Percentiles rank a stretch among this genome's conserved stretches.
Conservation (phyloP, 2,113 vertebrate genomes). For the Grallaria varia region DNA sequence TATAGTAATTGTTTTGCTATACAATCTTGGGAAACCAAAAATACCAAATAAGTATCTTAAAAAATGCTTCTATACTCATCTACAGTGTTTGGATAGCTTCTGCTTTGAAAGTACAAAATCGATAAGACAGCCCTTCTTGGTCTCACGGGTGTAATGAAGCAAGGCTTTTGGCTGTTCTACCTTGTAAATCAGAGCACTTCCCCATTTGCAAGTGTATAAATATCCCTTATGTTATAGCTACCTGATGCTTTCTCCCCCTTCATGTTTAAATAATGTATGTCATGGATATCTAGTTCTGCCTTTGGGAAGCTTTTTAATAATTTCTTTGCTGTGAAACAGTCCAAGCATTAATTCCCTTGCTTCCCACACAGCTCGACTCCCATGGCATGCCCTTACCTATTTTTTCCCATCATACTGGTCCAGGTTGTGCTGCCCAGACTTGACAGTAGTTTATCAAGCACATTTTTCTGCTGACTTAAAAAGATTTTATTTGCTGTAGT, state of each 20-base stretch:
- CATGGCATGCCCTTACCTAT: background rate
- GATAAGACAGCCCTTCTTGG: background rate
- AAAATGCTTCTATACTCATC: background rate
- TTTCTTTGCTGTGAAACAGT: background rate
- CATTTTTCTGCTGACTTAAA: background rate
- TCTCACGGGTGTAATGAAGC: background rate
- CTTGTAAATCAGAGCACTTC: background rate
- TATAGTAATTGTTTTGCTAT: background rate
- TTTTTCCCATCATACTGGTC: background rate
- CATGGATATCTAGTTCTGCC: background rate
- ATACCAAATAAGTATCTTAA: background rate
- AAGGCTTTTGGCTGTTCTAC: background rate
- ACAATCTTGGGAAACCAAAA: background rate
- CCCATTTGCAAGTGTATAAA: background rate
- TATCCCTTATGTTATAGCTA: background rate
- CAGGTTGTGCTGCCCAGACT: background rate
- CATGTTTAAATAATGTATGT: background rate
- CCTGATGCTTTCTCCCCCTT: background rate
- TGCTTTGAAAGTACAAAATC: background rate
- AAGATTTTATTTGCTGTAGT: background rate
- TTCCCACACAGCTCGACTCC: background rate
- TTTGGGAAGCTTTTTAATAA: background rate
- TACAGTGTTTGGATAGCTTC: background rate
- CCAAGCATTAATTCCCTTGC: background rate
- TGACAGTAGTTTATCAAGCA: background rate